Evolutionary conservation across 2,797 vertebrate species (phyloP).

Genomic region (Neostethus bicornis): DNA sequence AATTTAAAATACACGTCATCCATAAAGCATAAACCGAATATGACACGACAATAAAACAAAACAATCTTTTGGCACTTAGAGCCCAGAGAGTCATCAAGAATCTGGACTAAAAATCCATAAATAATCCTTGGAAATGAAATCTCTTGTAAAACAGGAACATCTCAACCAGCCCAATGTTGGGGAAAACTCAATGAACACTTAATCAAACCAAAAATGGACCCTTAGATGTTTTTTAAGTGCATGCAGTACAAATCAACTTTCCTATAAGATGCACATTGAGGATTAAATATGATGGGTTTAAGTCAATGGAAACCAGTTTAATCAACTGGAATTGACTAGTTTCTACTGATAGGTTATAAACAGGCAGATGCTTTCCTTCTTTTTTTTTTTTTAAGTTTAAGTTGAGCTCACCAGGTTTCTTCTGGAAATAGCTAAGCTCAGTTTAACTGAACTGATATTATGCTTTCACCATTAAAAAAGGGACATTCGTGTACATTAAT

Average conservation of each 20-base stretch:
- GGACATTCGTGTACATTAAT: constrained; percentile 80
- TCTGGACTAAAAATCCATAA: constrained; percentile 33
- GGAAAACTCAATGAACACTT: constrained; percentile 74
- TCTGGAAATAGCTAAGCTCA: constrained; percentile 54
- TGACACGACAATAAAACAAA: constrained; percentile 59
- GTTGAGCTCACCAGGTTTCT: no score
- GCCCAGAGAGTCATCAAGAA: constrained; percentile 40
- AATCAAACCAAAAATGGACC: constrained; percentile 59
- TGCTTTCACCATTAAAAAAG: constrained; percentile 40
- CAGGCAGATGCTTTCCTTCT: constrained; percentile 27
- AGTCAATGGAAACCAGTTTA: constrained; percentile 19
- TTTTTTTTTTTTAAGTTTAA: no score
- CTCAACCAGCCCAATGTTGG: constrained; percentile 35
- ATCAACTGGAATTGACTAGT: constrained; percentile 10
- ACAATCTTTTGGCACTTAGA: constrained; percentile 78
- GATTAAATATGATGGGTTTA: constrained; percentile 25
- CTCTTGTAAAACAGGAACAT: constrained; percentile 31
- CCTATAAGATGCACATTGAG: constrained; percentile 41
- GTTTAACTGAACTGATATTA: constrained; percentile 68
- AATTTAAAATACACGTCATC: constrained; percentile 32
- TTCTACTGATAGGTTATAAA: no score
- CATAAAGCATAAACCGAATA: constrained; percentile 80
- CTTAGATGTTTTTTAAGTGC: constrained; percentile 57
- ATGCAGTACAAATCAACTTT: constrained; percentile 66
- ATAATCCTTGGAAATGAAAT: constrained; percentile 21